Base-by-base conservation (phyloP, 2,113 vertebrate species). In the Equus quagga region DNA sequence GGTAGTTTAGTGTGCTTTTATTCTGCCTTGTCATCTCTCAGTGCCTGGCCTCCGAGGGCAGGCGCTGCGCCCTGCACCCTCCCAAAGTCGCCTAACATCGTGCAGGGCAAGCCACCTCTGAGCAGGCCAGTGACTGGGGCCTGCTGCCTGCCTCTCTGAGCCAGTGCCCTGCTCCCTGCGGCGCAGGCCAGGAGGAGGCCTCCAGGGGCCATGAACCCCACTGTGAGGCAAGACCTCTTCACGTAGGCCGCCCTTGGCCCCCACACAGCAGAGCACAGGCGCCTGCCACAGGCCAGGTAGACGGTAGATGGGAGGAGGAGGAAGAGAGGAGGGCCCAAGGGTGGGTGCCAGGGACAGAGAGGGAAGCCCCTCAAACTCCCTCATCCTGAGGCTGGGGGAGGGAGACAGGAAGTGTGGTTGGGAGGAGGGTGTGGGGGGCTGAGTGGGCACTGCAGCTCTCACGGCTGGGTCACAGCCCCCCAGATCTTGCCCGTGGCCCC, bases 261-360 rank as follows among this genome's bases (percentile, higher is more conserved):
- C 76, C 87, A 26, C 3, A 28, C 23, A 31, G 49, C 51, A 69
- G 28, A 94, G 81, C 64, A 2, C 49, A 33, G 49, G 73, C 31
- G 4, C 23, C 73, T 51, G 88, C 44, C 51, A 36, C 31, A 11
- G 14, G 41, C 82, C 49, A 5, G 33, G 58, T 4, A 62, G 67
- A 23, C 12, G 1, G 46, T 7, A 36, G 46, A 67, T 0, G 7
- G 19, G 3, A 15, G 18, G 8, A 2, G 9, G 60, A 19, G n/a
- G 31, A 76, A 41, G 60, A 49, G 21, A 26, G 67, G 67, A 19
- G 36, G 46, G 24, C n/a, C 11, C 41, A 19, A 18, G 13, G 11
- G 6, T 6, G 44, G 3, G 46, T 19, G 62, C 93, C 58, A 31
- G 12, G 18, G 13, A 19, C 23, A 21, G 58, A 3, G 49, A 62